Conservation (phyloP, 92 coral and sea anemone species). For the Heteractis magnifica region DNA sequence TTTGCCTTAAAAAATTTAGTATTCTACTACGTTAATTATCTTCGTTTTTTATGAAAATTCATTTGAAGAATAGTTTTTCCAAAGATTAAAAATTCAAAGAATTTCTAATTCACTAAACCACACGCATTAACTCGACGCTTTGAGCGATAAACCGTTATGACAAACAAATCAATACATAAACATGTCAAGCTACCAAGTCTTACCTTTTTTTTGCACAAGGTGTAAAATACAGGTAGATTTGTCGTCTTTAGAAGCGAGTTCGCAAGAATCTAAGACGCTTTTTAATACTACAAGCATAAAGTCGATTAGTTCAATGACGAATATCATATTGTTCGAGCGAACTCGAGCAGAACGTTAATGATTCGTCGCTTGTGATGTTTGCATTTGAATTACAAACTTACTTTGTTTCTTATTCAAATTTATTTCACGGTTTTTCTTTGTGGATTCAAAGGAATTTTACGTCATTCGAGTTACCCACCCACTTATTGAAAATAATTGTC, state of each 20-base stretch:
- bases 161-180: background rate
- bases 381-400: constrained; percentile 1
- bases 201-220: background rate
- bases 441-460: background rate
- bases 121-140: background rate
- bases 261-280: background rate
- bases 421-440: background rate
- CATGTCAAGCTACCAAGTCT: background rate
- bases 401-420: background rate
- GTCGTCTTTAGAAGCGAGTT: background rate
- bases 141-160: background rate
- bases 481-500: background rate
- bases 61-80: background rate
- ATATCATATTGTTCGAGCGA: constrained; percentile 14
- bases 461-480: background rate
- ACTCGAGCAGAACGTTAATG: constrained; percentile 15
- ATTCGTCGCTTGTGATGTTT: background rate
- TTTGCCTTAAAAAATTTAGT: too few relatives aligned
- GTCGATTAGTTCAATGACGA: background rate
- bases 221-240: background rate
- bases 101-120: background rate
- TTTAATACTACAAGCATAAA: background rate
- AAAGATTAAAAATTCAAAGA: background rate
- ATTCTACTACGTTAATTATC: too few relatives aligned
- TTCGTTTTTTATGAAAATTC: too few relatives aligned